Percentiles rank a stretch among this genome's conserved stretches.
Evolutionary conservation across 2,888 invertebrate genomes (phyloP).

Genomic region (Carpatolechia fugitivella): DNA sequence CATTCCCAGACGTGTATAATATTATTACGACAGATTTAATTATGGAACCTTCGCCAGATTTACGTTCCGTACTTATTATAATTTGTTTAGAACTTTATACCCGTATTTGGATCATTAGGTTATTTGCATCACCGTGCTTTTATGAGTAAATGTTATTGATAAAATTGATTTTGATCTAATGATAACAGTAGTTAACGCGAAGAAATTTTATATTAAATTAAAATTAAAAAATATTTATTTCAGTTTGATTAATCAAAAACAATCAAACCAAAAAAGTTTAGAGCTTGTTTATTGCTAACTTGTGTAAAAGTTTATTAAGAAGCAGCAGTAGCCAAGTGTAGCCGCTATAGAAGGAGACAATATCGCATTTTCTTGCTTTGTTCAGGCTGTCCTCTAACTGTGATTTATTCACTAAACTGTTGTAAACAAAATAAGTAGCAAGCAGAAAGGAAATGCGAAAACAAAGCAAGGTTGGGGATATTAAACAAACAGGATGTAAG

Average conservation of each 20-base stretch:
- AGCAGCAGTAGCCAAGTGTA: neutral
- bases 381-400: conserved; percentile 14
- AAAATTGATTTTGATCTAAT: too few species aligned
- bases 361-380: conserved; percentile 17
- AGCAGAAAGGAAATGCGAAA: conserved; percentile 12
- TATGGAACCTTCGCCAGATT: conserved; percentile 48
- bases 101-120: conserved; percentile 24
- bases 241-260: too few species aligned
- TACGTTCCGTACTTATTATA: conserved; percentile 48
- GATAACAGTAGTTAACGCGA: too few species aligned
- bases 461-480: conserved; percentile 15
- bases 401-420: conserved; percentile 20
- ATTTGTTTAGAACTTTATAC: conserved; percentile 54
- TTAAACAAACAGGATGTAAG: conserved; percentile 10
- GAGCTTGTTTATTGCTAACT: neutral
- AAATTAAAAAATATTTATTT: too few species aligned
- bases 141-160: too few species aligned
- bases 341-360: conserved; percentile 12
- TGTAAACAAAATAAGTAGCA: conserved; percentile 15
- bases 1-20: conserved; percentile 78
- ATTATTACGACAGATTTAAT: conserved; percentile 79
- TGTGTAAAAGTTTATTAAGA: neutral
- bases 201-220: too few species aligned
- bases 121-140: too few species aligned
- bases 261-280: too few species aligned